Conservation (phyloP, 2,888 invertebrate genomes). For the Panopea generosa region DNA sequence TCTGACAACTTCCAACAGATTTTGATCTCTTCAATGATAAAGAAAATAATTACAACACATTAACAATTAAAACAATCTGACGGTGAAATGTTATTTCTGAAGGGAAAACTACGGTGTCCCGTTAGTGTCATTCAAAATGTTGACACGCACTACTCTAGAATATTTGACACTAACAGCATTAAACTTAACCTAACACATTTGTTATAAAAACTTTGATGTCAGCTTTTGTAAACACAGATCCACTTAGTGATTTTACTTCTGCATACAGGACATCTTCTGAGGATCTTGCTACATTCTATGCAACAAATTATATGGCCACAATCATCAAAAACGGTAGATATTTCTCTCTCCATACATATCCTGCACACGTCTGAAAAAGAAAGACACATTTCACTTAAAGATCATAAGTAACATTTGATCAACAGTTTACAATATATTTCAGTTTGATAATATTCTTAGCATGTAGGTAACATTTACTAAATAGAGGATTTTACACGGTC, state of each 20-base stretch:
- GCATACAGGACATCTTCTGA: constrained; percentile 19
- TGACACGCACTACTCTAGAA: constrained; percentile 1
- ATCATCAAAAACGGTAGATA: constrained; percentile 15
- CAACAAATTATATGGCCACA: constrained; percentile 30
- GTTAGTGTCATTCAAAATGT: constrained; percentile 3
- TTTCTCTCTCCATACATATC: constrained; percentile 21
- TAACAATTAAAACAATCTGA: constrained; percentile 3
- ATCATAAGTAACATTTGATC: too few species aligned
- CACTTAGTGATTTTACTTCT: constrained; percentile 15
- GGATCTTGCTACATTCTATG: constrained; percentile 10
- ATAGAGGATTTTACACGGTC: constrained; percentile 3
- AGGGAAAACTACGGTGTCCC: constrained; percentile 3
- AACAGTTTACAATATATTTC: too few species aligned
- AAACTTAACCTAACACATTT: constrained; percentile 7
- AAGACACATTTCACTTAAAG: too few species aligned
- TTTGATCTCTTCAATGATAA: constrained; percentile 3
- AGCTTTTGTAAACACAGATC: constrained; percentile 21
- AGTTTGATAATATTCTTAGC: too few species aligned
- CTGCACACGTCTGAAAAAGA: constrained; percentile 24
- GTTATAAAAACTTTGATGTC: too few species aligned
- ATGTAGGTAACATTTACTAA: too few species aligned
- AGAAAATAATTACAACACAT: constrained; percentile 3
- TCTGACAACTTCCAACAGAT: constrained; percentile 3
- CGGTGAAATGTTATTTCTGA: constrained; percentile 1
- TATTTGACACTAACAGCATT: neutral